Evolutionary conservation across 1,140 invertebrate species (phyloP), one percentile per base, ranked within the genome.

Genomic region (Drosophila arawakana): DNA sequence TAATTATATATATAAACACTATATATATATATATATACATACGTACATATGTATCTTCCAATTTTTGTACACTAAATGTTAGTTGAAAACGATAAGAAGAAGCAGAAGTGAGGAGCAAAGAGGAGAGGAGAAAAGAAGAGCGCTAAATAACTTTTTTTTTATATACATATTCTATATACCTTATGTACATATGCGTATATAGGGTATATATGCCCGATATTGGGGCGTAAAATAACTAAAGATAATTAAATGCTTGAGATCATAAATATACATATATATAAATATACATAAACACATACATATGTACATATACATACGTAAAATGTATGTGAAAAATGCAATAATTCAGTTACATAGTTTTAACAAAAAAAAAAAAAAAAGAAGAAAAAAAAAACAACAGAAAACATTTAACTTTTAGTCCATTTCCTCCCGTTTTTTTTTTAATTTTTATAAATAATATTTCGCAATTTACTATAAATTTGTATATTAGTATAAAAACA

Each of bases 281-380:
- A 11, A 60, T 59, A 50, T 61, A 61, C 5, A 72, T 65, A 74
- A 71, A 69, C 44, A 47, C 34, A 73, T 41, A 80, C 57, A 72
- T 46, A 62, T 57, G 52, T 58, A 69, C 62, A 68, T 62, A 63
- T 62, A 65, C 60, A 62, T 61, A 66, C 57, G 67, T 58, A 50
- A 66, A 72, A 62, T 82, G 57, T 73, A 57, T 73, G 65, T 75
- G 57, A 35, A 10, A 65, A 55, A 35, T 78, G 83, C 83, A 86
- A 88, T 88, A 88, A 88, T 88, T 86, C 79, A 86, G 83, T 86
- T 86, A 86, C 73, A 82, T 86, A 86, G 83, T 80, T 86, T 88
- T 82, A 79, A 86, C 55, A 2, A 21, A 61, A 65, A 35, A 8
- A 25, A 18, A 49, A 49, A 3, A 54, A 5, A 6, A 6, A 30